Percentiles rank a stretch among this genome's conserved stretches.
phyloP scores from a whole-genome alignment of 2,888 invertebrate genomes.

The Nipponacmea schrenckii region DNA sequence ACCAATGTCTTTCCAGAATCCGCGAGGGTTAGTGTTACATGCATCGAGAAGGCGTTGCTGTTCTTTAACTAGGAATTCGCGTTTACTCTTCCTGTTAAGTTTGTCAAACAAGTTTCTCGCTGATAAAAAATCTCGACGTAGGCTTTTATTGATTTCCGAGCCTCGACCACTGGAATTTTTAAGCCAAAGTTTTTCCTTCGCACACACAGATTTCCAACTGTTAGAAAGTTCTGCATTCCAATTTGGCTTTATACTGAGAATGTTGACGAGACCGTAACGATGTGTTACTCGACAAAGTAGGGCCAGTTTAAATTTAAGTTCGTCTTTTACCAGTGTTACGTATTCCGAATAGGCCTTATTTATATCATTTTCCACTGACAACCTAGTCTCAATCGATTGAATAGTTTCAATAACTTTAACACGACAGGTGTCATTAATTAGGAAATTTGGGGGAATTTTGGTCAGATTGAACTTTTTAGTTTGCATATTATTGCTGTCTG shows the following conservation, averaged over 20 bases:
- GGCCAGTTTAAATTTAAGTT: background rate
- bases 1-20: background rate
- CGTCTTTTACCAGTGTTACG: background rate
- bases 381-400: too few relatives aligned
- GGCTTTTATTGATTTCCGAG: too few relatives aligned
- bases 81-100: background rate
- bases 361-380: too few relatives aligned
- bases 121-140: too few relatives aligned
- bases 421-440: too few relatives aligned
- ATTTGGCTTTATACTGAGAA: background rate
- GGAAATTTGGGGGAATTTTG: too few relatives aligned
- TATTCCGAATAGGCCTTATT: background rate
- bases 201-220: background rate
- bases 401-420: too few relatives aligned
- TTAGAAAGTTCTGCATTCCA: too few relatives aligned
- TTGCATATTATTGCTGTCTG: too few relatives aligned
- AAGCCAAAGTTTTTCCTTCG: slow-evolving; percentile 2
- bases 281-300: background rate
- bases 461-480: too few relatives aligned
- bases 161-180: background rate
- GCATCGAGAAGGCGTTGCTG: background rate
- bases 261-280: background rate
- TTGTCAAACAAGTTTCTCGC: background rate
- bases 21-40: background rate
- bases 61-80: background rate